A percentile compares a stretch with the other conserved stretches of the same genome.
Conservation (phyloP, 2,888 invertebrate genomes). For the Cantharis lateralis region DNA sequence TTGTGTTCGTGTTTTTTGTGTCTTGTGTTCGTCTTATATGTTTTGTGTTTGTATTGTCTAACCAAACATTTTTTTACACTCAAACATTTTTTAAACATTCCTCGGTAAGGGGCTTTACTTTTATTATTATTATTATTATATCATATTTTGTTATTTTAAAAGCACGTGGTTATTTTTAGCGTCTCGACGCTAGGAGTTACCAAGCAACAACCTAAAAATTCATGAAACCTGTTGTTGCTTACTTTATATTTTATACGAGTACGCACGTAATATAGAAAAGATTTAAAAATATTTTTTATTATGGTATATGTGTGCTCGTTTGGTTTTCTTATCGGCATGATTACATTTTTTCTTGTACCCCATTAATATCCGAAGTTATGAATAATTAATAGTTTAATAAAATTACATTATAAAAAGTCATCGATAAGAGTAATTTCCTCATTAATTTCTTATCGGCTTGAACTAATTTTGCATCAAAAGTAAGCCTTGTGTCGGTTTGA, state of each 20-base stretch:
- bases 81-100: slow-evolving; percentile 6
- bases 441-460: neutral
- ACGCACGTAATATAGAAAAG: neutral
- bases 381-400: neutral
- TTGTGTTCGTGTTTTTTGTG: slow-evolving; percentile 12
- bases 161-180: slow-evolving; percentile 27
- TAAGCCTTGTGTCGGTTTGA: neutral
- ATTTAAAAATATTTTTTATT: neutral
- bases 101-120: slow-evolving; percentile 10
- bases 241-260: neutral
- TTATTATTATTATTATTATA: slow-evolving; percentile 1
- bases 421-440: neutral
- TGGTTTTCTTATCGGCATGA: neutral
- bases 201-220: slow-evolving; percentile 16
- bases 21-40: slow-evolving; percentile 22
- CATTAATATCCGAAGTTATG: neutral
- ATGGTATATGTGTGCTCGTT: neutral
- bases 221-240: slow-evolving; percentile 20
- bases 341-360: neutral
- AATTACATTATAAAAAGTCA: neutral
- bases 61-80: neutral
- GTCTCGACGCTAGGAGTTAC: slow-evolving; percentile 22
- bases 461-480: neutral
- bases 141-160: slow-evolving; percentile 1
- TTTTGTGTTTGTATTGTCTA: slow-evolving; percentile 20